Conservation (phyloP, 2,888 invertebrate genomes). For the Acleris sparsana region DNA sequence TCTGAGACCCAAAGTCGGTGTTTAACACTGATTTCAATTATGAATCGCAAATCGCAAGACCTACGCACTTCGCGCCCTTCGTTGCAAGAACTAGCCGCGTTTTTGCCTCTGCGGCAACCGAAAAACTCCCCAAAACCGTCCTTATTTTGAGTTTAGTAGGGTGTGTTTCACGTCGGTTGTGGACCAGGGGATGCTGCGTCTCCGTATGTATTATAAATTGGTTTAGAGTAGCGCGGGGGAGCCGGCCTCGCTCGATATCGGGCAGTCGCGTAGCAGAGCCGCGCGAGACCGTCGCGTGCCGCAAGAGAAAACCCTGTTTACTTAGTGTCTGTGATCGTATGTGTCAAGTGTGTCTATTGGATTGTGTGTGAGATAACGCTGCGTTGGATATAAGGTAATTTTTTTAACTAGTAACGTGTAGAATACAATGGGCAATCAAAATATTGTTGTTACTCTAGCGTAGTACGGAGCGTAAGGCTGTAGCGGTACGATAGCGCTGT, state of each 20-base stretch:
- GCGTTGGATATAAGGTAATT: constrained; percentile 18
- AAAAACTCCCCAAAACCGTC: constrained; percentile 44
- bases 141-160: constrained; percentile 42
- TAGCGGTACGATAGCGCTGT: neutral
- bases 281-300: constrained; percentile 53
- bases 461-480: neutral
- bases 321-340: constrained; percentile 25
- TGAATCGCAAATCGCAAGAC: constrained; percentile 60
- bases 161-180: constrained; percentile 49
- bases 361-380: constrained; percentile 30
- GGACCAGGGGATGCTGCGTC: constrained; percentile 78
- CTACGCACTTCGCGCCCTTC: constrained; percentile 79
- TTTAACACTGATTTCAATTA: constrained; percentile 67
- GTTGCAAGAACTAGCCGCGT: constrained; percentile 74
- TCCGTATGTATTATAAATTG: constrained; percentile 84
- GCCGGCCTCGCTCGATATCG: constrained; percentile 75
- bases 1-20: constrained; percentile 29
- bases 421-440: constrained; percentile 1
- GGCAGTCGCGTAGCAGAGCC: constrained; percentile 68
- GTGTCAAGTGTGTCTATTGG: constrained; percentile 18
- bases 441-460: neutral
- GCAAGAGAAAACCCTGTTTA: constrained; percentile 30
- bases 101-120: constrained; percentile 79
- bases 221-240: constrained; percentile 78
- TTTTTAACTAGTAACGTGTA: neutral